Conservation (phyloP, 1,140 invertebrate genomes). For the Liolophura sinensis region DNA sequence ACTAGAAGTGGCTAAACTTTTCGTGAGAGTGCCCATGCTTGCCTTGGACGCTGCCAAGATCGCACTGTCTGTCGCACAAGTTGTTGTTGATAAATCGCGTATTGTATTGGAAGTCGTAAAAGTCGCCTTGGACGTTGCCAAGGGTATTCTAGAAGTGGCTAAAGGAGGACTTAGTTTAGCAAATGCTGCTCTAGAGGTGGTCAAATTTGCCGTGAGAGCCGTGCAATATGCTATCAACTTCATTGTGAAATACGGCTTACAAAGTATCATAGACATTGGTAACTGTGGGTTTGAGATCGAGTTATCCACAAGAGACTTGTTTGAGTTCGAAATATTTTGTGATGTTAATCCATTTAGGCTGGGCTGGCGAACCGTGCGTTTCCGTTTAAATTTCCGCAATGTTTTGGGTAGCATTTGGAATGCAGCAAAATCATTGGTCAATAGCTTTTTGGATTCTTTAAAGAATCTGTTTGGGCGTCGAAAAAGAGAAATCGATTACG, state of each 20-base stretch:
- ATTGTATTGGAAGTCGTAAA: conserved; percentile 10
- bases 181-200: conserved; percentile 13
- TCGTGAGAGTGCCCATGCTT: conserved; percentile 10
- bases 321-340: conserved; percentile 17
- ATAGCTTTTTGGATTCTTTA: conserved; percentile 7
- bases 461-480: no score
- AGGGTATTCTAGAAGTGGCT: conserved; percentile 7
- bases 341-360: conserved; percentile 18
- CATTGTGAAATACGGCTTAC: conserved; percentile 8
- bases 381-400: conserved; percentile 17
- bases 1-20: conserved; percentile 15
- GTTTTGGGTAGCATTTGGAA: conserved; percentile 17
- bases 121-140: conserved; percentile 4
- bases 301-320: conserved; percentile 12
- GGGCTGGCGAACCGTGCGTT: conserved; percentile 9
- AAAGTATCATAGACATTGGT: conserved; percentile 15
- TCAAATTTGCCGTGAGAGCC: conserved; percentile 11
- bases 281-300: conserved; percentile 19
- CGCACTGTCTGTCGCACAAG: conserved; percentile 12
- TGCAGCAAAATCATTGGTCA: conserved; percentile 12
- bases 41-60: conserved; percentile 12
- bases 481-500: no score
- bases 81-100: conserved; percentile 17
- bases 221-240: conserved; percentile 10
- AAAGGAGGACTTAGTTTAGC: conserved; percentile 7